Evolutionary conservation across 2,888 invertebrate species (phyloP).

Genomic region (Cosmia trapezina): DNA sequence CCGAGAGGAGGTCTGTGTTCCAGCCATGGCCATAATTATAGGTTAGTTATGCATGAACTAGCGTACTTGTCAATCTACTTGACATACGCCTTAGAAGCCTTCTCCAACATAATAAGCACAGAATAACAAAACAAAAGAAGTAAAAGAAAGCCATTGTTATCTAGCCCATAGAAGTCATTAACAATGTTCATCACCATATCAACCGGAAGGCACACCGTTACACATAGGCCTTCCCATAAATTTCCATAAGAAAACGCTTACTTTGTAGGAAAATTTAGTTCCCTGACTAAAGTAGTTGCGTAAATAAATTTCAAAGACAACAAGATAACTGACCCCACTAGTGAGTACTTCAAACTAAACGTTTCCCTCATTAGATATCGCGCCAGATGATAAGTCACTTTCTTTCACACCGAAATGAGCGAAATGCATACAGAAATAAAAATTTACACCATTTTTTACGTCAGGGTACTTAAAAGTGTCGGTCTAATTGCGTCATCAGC

Average conservation of each 20-base stretch:
- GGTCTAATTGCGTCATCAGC: slow-evolving; percentile 66
- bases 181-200: slow-evolving; percentile 53
- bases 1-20: too few relatives aligned
- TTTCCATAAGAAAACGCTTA: slow-evolving; percentile 51
- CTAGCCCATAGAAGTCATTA: slow-evolving; percentile 36
- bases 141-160: slow-evolving; percentile 37
- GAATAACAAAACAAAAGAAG: slow-evolving; percentile 20
- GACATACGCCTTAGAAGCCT: neutral
- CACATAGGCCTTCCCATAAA: slow-evolving; percentile 48
- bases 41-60: too few relatives aligned
- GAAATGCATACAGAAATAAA: slow-evolving; percentile 55
- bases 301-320: slow-evolving; percentile 38
- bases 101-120: neutral
- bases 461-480: slow-evolving; percentile 56
- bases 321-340: slow-evolving; percentile 35
- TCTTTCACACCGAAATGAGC: slow-evolving; percentile 43
- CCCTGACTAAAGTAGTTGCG: slow-evolving; percentile 31
- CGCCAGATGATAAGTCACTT: slow-evolving; percentile 35
- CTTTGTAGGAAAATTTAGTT: slow-evolving; percentile 39
- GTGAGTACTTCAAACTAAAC: slow-evolving; percentile 29
- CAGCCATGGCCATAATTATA: too few relatives aligned
- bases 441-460: slow-evolving; percentile 56
- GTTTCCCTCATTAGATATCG: slow-evolving; percentile 47
- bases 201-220: slow-evolving; percentile 41
- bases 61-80: neutral